phyloP scores from a whole-genome alignment of 2,113 vertebrate genomes.

The Mellivora capensis region DNA sequence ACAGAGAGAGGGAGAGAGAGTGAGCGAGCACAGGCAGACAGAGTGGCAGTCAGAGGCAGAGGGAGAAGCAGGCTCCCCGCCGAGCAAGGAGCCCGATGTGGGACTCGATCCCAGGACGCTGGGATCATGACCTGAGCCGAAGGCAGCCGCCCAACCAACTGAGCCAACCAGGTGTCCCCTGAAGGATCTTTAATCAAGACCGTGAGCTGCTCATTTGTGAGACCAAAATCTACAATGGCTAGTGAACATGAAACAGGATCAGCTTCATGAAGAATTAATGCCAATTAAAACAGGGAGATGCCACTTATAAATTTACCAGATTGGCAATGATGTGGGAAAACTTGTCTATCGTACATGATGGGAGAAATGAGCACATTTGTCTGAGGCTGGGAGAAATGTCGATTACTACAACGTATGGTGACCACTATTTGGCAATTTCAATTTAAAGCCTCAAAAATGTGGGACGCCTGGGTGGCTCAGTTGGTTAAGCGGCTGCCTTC shows the following conservation, averaged over 20 bases:
- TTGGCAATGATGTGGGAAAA: neutral
- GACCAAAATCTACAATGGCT: neutral
- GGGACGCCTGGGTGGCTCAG: too few relatives aligned
- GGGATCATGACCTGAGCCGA: too few relatives aligned
- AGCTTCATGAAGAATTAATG: conserved; percentile 5
- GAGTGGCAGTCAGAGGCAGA: too few relatives aligned
- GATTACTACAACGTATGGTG: neutral
- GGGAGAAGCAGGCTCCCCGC: too few relatives aligned
- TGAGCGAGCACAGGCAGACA: too few relatives aligned
- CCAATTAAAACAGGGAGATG: conserved; percentile 18
- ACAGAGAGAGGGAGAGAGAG: too few relatives aligned
- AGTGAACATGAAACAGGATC: conserved; percentile 19
- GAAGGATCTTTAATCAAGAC: neutral
- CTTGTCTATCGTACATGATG: neutral
- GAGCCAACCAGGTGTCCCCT: too few relatives aligned
- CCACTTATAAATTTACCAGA: neutral
- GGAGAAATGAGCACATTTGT: neutral
- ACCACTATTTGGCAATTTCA: neutral
- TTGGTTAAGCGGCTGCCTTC: too few relatives aligned
- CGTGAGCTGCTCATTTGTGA: neutral
- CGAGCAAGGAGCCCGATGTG: too few relatives aligned
- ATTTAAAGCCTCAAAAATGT: conserved; percentile 28
- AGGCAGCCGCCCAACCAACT: too few relatives aligned
- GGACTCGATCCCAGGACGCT: too few relatives aligned
- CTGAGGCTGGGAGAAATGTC: neutral